These are phyloP conservation scores for Erannis defoliaria DNA, from an alignment of 2,888 invertebrate species.

Conservation along the genomic window DNA sequence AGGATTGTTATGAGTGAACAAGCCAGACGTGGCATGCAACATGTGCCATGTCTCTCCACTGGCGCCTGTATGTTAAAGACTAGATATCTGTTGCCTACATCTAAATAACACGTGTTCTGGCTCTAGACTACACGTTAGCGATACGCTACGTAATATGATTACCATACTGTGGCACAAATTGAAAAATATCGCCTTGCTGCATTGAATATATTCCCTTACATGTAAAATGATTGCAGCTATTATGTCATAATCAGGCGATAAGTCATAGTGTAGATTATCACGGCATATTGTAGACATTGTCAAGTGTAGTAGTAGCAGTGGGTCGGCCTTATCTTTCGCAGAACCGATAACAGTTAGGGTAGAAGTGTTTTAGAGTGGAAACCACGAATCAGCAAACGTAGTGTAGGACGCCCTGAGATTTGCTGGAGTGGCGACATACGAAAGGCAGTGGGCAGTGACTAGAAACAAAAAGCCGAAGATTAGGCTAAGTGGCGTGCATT, in stretches of 20 bases:
- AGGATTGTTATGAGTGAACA: conserved; percentile 9
- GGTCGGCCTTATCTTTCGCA: too few species aligned
- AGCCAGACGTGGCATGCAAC: conserved; percentile 16
- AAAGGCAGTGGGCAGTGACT: too few species aligned
- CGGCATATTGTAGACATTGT: neutral
- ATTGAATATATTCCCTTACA: neutral
- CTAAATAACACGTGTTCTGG: conserved; percentile 28
- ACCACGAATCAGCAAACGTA: too few species aligned
- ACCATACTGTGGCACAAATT: conserved; percentile 8
- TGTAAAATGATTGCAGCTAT: neutral
- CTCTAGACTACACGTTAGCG: conserved; percentile 7
- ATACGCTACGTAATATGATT: conserved; percentile 1
- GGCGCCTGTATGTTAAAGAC: conserved; percentile 33
- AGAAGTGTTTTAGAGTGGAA: too few species aligned
- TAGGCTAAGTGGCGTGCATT: too few species aligned
- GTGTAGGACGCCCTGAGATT: too few species aligned
- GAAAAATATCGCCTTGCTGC: conserved; percentile 3
- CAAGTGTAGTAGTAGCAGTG: too few species aligned
- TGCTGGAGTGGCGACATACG: too few species aligned
- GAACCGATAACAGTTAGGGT: too few species aligned
- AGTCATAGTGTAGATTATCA: conserved; percentile 4
- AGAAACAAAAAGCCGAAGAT: too few species aligned
- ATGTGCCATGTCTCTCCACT: conserved; percentile 15
- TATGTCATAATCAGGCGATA: neutral
- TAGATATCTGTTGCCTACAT: conserved; percentile 24